Conservation (phyloP, 2,113 vertebrate genomes). For the Chaetodon trifascialis region DNA sequence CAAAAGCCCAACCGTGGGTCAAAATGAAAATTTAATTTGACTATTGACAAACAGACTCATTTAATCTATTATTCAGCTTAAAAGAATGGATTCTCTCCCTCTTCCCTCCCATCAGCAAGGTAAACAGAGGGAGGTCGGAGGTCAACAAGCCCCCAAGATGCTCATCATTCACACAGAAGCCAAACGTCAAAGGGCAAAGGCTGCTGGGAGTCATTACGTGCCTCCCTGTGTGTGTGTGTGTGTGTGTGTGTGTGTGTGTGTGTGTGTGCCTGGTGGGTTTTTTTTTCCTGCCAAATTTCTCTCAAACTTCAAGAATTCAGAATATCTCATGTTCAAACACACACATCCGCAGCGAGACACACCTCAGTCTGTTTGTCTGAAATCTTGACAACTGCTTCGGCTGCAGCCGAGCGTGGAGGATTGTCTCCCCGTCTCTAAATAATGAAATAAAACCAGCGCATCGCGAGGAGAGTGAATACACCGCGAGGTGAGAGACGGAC, state of each 20-base stretch:
- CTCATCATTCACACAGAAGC: constrained; percentile 76
- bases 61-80: constrained; percentile 54
- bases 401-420: constrained; percentile 59
- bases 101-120: constrained; percentile 51
- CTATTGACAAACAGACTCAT: constrained; percentile 34
- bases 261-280: background rate
- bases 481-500: constrained; percentile 20
- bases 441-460: constrained; percentile 64
- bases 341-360: background rate
- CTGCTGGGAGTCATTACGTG: constrained; percentile 62
- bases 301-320: constrained; percentile 35
- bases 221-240: constrained; percentile 9
- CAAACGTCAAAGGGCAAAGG: constrained; percentile 71
- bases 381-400: constrained; percentile 54
- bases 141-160: constrained; percentile 72
- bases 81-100: constrained; percentile 49
- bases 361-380: constrained; percentile 47
- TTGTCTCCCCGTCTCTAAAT: constrained; percentile 71
- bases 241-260: background rate
- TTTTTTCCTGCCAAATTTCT: constrained; percentile 22
- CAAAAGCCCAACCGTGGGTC: background rate
- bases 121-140: constrained; percentile 68
- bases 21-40: constrained; percentile 54
- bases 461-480: constrained; percentile 25
- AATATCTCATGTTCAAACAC: constrained; percentile 13